Evolutionary conservation across 2,888 invertebrate genomes (phyloP), one percentile per base, ranked within the genome.

Genomic region (Herminia tarsipennalis): DNA sequence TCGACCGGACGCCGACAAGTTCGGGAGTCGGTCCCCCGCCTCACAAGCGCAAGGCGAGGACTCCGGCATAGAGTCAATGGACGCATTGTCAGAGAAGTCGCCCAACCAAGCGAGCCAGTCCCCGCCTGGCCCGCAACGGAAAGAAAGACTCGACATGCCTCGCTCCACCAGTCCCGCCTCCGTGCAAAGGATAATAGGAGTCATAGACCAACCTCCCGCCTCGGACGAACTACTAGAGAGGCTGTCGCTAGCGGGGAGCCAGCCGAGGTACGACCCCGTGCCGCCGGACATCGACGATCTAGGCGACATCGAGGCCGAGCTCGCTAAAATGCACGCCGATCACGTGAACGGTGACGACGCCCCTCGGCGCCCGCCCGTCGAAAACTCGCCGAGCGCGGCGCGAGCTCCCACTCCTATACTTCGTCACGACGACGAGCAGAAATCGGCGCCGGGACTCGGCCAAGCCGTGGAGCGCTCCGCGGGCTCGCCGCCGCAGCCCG

Each of bases 51-150:
- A 95, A 70, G 97, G 97, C 29, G 97, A 97, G 77, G 97, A 97
- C 83, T 97, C 97, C 43, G 97, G 97, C 9, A 97, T 97, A 43
- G 97, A 97, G 81, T 97, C 97, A 22, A 97, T 97, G 97, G 97
- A 98, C 78, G 97, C 97, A 1, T 85, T 97, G n/a, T 97, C 97
- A 12, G 97, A 98, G 80, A 97, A 97, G 78, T 96, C 95, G 55
- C 96, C 96, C n/a, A 96, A 96, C 82, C 97, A 97, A 79, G 95
- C 96, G 84, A 95, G 93, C 84, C 96, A 90, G 89, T 96, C 94
- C 81, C 96, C 93, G 55, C 92, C 93, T 67, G 86, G 92, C 1
- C 81, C 81, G 12, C 83, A 84, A 70, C 72, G 85, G 27, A 89
- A 88, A 56, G 90, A 91, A 52, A 78, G 89, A 2, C 76, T 87